phyloP scores from a whole-genome alignment of 2,888 invertebrate species.

The Cantharis flavilabris region DNA sequence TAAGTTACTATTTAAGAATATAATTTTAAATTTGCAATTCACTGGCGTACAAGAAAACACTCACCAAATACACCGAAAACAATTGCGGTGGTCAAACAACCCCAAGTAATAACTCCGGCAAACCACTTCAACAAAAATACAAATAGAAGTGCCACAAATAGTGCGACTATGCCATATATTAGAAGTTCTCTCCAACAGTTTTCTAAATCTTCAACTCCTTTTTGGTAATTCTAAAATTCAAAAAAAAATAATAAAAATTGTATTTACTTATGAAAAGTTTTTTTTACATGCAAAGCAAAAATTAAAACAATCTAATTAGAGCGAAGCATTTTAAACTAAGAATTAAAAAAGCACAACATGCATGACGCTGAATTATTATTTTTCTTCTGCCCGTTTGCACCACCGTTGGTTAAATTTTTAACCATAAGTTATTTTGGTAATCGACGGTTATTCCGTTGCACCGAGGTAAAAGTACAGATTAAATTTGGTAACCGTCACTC shows the following conservation, averaged over 20 bases:
- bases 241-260: too few species aligned
- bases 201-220: conserved; percentile 78
- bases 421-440: too few species aligned
- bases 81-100: conserved; percentile 71
- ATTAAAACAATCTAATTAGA: not conserved
- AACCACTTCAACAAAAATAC: conserved; percentile 88
- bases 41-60: not conserved
- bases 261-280: too few species aligned
- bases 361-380: too few species aligned
- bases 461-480: too few species aligned
- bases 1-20: conserved; percentile 41
- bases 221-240: conserved; percentile 67
- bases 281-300: not conserved
- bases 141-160: conserved; percentile 81
- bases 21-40: not conserved
- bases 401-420: too few species aligned
- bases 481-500: too few species aligned
- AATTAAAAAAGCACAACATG: too few species aligned
- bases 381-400: too few species aligned
- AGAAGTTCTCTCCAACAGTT: conserved; percentile 74
- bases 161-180: conserved; percentile 67
- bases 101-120: conserved; percentile 85
- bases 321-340: not conserved
- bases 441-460: too few species aligned
- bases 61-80: conserved; percentile 69